Evolutionary conservation across 2,888 invertebrate genomes (phyloP).

Genomic region (Zygogramma bicolorata): DNA sequence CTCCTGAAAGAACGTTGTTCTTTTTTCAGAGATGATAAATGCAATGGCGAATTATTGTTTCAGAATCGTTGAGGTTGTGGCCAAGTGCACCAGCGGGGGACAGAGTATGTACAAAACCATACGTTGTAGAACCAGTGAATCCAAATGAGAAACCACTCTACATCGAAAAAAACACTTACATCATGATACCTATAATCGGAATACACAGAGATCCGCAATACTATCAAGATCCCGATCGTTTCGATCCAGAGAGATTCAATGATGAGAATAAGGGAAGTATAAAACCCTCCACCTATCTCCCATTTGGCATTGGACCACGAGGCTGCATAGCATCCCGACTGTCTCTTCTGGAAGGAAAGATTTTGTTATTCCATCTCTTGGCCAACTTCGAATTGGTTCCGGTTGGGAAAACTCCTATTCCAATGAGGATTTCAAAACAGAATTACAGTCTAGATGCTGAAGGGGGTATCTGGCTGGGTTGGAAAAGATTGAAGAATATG

Average conservation of each 20-base stretch:
- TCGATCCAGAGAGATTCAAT: conserved; percentile 65
- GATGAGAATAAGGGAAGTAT: conserved; percentile 63
- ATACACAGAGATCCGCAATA: conserved; percentile 66
- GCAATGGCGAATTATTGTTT: too few species aligned
- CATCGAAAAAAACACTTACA: conserved; percentile 52
- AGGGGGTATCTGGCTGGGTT: conserved; percentile 42
- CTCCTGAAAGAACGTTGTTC: too few species aligned
- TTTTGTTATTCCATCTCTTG: conserved; percentile 52
- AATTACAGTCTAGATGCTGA: conserved; percentile 50
- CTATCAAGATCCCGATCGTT: conserved; percentile 66
- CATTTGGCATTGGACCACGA: conserved; percentile 70
- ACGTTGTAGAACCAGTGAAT: conserved; percentile 56
- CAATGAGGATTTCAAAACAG: conserved; percentile 50
- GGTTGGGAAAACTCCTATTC: conserved; percentile 56
- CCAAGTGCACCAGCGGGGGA: conserved; percentile 68
- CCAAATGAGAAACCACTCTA: conserved; percentile 49
- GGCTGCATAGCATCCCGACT: conserved; percentile 68
- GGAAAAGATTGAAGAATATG: conserved; percentile 21
- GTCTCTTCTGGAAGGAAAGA: conserved; percentile 62
- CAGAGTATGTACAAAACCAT: conserved; percentile 68
- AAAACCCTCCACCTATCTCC: conserved; percentile 67
- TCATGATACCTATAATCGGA: conserved; percentile 60
- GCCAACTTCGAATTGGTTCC: conserved; percentile 55
- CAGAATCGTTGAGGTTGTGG: conserved; percentile 67
- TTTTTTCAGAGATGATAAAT: too few species aligned